Evolutionary conservation across 2,113 vertebrate genomes (phyloP).

Genomic region (Opisthocomus hoazin): DNA sequence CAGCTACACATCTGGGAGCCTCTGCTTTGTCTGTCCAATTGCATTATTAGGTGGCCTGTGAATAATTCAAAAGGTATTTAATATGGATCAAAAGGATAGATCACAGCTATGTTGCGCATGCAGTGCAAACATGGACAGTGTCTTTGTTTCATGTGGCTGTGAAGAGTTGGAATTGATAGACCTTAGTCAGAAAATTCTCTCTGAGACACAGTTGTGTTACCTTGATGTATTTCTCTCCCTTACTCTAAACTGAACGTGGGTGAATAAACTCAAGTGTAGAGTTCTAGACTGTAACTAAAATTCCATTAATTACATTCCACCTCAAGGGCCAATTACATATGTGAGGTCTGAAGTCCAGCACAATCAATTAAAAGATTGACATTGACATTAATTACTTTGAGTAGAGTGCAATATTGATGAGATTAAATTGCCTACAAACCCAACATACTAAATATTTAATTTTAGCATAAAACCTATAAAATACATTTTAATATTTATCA

Average conservation of each 20-base stretch:
- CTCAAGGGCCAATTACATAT: not conserved
- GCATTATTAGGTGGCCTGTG: not conserved
- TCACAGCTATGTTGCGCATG: not conserved
- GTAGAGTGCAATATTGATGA: not conserved
- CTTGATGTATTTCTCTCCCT: not conserved
- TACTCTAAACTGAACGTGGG: not conserved
- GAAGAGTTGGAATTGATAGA: not conserved
- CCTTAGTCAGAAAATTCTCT: not conserved
- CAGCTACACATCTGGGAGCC: not conserved
- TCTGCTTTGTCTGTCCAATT: not conserved
- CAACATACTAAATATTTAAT: not conserved
- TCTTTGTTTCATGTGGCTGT: not conserved
- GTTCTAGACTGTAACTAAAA: not conserved
- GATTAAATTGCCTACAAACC: not conserved
- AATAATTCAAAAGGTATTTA: not conserved
- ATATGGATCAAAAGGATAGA: not conserved
- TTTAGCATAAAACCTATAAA: not conserved
- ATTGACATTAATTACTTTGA: not conserved
- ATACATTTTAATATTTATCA: not conserved
- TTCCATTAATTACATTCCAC: not conserved
- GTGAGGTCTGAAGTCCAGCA: not conserved
- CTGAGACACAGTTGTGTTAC: no score
- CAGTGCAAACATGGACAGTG: fast-evolving
- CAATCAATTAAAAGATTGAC: not conserved
- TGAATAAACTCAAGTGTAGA: not conserved